Evolutionary conservation across 2,888 invertebrate genomes (phyloP).

Genomic region (Parelbella ahira): DNA sequence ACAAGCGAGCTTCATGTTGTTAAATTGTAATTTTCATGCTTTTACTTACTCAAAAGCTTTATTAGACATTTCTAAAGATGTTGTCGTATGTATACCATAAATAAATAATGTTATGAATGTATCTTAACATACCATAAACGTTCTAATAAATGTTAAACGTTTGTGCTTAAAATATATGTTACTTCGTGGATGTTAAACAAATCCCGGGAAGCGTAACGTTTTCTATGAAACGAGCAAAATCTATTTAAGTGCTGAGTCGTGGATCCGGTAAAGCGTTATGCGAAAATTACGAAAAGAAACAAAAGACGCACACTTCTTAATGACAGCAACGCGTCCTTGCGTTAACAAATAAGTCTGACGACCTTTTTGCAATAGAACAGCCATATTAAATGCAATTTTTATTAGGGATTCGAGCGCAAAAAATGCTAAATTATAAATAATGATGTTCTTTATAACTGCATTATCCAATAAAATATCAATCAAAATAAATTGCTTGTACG

Average conservation of each 20-base stretch:
- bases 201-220: too few relatives aligned
- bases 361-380: slow-evolving; percentile 1
- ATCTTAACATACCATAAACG: too few relatives aligned
- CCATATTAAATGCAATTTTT: not conserved
- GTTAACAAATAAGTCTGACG: slow-evolving; percentile 6
- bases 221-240: too few relatives aligned
- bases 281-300: slow-evolving; percentile 6
- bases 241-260: too few relatives aligned
- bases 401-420: not conserved
- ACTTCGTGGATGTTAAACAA: not conserved
- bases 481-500: not conserved
- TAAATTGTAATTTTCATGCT: too few relatives aligned
- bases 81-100: too few relatives aligned
- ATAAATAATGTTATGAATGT: too few relatives aligned
- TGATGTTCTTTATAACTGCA: not conserved
- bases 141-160: too few relatives aligned
- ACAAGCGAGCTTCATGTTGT: too few relatives aligned
- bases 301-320: slow-evolving; percentile 1
- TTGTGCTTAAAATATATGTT: too few relatives aligned
- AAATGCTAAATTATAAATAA: not conserved
- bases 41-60: too few relatives aligned
- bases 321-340: slow-evolving; percentile 4
- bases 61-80: too few relatives aligned
- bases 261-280: not conserved
- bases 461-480: slow-evolving; percentile 3